A percentile compares a stretch with the other conserved stretches of the same genome.
Conservation (phyloP, 2,113 vertebrate genomes). For the Onychostoma macrolepis region DNA sequence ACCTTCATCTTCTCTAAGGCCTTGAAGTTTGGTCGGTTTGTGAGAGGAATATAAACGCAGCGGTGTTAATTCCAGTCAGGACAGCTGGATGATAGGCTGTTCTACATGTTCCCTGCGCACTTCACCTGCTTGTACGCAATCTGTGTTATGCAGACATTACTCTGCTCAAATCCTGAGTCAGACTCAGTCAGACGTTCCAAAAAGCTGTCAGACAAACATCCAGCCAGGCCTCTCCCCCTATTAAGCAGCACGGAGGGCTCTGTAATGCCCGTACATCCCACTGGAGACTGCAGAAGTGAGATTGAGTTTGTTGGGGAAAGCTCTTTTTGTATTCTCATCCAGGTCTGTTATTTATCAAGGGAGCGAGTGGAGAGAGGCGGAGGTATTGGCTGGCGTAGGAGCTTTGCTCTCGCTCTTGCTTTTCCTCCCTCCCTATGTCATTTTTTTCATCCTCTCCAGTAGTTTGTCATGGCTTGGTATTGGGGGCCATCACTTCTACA, state of each 20-base stretch:
- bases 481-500: not conserved
- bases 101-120: not conserved
- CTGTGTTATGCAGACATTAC: constrained; percentile 39
- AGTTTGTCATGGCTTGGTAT: not conserved
- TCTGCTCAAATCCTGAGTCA: constrained; percentile 2
- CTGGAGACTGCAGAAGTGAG: constrained; percentile 49
- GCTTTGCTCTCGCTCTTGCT: not conserved
- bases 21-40: constrained; percentile 26
- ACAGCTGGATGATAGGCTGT: constrained; percentile 7
- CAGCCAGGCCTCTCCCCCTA: constrained; percentile 25
- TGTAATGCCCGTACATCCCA: constrained; percentile 30
- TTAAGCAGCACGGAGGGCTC: constrained; percentile 29
- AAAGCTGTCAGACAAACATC: constrained; percentile 44
- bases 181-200: constrained; percentile 41
- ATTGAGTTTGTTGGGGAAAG: constrained; percentile 40
- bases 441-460: not conserved
- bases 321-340: constrained; percentile 52
- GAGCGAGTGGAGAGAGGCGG: constrained; percentile 25
- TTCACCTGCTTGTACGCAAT: constrained; percentile 10
- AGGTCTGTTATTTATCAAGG: constrained; percentile 52
- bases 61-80: constrained; percentile 4
- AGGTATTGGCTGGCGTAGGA: constrained; percentile 14
- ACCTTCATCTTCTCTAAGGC: constrained; percentile 45
- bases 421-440: not conserved
- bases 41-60: constrained; percentile 38